These are phyloP conservation scores for Ischnura elegans DNA, from an alignment of 2,888 invertebrate genomes.

Conservation along the genomic window DNA sequence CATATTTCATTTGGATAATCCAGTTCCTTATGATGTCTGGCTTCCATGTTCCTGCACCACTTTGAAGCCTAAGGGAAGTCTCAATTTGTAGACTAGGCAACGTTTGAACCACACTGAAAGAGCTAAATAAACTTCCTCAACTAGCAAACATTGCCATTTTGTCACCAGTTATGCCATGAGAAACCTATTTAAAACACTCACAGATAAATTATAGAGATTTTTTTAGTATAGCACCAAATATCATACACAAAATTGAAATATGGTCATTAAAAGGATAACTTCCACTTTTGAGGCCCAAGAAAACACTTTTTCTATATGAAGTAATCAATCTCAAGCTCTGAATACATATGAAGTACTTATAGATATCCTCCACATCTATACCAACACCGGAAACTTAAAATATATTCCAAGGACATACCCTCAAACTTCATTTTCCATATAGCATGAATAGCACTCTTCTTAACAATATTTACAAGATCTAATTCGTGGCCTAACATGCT, in stretches of 20 bases:
- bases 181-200: constrained; percentile 47
- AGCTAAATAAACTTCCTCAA: constrained; percentile 51
- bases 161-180: constrained; percentile 10
- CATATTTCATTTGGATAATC: constrained; percentile 6
- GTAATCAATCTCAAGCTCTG: constrained; percentile 47
- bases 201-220: constrained; percentile 51
- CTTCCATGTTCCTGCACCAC: not conserved
- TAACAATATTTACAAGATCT: constrained; percentile 56
- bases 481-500: constrained; percentile 34
- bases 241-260: constrained; percentile 49
- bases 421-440: constrained; percentile 27
- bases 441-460: constrained; percentile 51
- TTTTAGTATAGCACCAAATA: constrained; percentile 56
- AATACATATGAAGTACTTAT: constrained; percentile 48
- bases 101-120: constrained; percentile 65
- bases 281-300: constrained; percentile 7
- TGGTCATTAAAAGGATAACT: constrained; percentile 36
- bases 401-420: constrained; percentile 27
- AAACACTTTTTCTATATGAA: constrained; percentile 46
- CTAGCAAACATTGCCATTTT: constrained; percentile 39
- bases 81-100: constrained; percentile 53
- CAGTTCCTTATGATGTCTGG: constrained; percentile 34
- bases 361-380: constrained; percentile 52
- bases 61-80: constrained; percentile 42
- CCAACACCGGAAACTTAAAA: constrained; percentile 64